These are phyloP conservation scores for Morone chrysops DNA, from an alignment of 2,113 vertebrate genomes.

Conservation along the genomic window DNA sequence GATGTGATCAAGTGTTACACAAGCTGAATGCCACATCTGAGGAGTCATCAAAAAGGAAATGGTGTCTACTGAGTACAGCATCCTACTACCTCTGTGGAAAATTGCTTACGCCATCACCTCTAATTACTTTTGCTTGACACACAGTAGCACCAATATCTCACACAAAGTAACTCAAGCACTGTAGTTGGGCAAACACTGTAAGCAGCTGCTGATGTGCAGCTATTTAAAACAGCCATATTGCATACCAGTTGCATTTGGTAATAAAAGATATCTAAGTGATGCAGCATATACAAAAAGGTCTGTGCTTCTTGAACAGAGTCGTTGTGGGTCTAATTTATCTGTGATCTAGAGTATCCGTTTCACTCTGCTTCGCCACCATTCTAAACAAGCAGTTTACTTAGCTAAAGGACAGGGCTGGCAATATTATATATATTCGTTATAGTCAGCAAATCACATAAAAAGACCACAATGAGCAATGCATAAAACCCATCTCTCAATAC, in stretches of 20 bases:
- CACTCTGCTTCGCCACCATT: background rate
- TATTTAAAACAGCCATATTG: constrained; percentile 20
- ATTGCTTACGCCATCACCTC: constrained; percentile 38
- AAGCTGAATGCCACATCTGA: constrained; percentile 60
- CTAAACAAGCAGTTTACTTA: background rate
- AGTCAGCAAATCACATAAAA: background rate
- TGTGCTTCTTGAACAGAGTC: background rate
- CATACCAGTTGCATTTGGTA: background rate
- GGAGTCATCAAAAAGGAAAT: constrained; percentile 62
- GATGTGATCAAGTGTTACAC: constrained; percentile 45
- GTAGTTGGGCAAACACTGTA: constrained; percentile 9
- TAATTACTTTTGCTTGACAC: constrained; percentile 57
- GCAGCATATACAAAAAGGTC: background rate
- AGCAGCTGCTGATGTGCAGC: constrained; percentile 44
- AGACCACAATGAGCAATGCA: background rate
- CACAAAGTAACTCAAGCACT: constrained; percentile 5
- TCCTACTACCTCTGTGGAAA: constrained; percentile 26
- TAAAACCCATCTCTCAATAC: background rate
- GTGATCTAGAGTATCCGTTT: background rate
- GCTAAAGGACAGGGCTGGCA: background rate
- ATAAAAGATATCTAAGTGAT: background rate
- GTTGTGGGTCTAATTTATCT: background rate
- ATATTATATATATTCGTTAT: background rate
- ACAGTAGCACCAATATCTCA: constrained; percentile 7
- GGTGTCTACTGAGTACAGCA: constrained; percentile 30